Evolutionary conservation across 2,888 invertebrate species (phyloP).

Genomic region (Lasioglossum oenotherae): DNA sequence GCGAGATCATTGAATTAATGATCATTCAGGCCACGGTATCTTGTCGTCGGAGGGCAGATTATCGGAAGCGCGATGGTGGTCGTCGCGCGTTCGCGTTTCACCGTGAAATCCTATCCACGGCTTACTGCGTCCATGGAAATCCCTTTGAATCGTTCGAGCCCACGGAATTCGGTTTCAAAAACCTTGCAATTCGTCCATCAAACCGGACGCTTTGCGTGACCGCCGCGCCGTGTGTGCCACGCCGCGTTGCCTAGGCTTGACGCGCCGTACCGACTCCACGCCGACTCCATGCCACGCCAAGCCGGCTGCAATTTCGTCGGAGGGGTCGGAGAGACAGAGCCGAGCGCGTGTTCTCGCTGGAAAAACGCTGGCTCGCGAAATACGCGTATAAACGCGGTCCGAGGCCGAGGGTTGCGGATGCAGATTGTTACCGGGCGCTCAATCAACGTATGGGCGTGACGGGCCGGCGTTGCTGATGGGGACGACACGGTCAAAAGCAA

Average conservation of each 20-base stretch:
- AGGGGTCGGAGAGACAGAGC: background rate
- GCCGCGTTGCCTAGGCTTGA: too few relatives aligned
- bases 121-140: constrained; percentile 26
- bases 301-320: constrained; percentile 22
- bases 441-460: constrained; percentile 65
- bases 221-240: background rate
- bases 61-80: background rate
- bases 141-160: constrained; percentile 32
- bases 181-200: constrained; percentile 46
- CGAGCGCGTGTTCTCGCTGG: background rate
- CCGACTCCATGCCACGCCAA: background rate
- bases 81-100: background rate
- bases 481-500: constrained; percentile 55
- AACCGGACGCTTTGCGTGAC: constrained; percentile 31
- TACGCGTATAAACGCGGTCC: constrained; percentile 37
- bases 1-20: background rate
- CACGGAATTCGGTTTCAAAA: constrained; percentile 47
- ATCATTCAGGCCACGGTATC: background rate
- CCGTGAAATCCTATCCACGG: constrained; percentile 31
- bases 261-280: background rate
- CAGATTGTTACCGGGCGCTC: constrained; percentile 59
- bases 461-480: constrained; percentile 48
- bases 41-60: background rate
- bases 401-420: constrained; percentile 53
- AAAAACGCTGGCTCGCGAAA: constrained; percentile 36